These are phyloP conservation scores for Hemiscyllium ocellatum DNA, from an alignment of 2,113 vertebrate species.

Conservation along the genomic window DNA sequence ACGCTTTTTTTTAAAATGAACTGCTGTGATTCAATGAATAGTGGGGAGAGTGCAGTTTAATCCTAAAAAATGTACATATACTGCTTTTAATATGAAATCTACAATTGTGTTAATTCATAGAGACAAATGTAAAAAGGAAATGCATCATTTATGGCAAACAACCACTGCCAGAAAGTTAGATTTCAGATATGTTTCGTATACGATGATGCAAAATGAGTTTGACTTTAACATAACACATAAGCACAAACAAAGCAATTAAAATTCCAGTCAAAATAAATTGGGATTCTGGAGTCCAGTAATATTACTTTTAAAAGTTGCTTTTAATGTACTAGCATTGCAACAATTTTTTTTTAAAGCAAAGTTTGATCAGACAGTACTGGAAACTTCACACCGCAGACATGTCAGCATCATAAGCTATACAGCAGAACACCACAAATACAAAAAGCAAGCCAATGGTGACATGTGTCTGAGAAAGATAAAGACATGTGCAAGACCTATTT, in stretches of 20 bases:
- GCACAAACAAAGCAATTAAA: not conserved
- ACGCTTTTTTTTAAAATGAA: no score
- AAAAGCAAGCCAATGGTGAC: not conserved
- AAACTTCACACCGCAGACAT: conserved; percentile 15
- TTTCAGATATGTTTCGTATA: not conserved
- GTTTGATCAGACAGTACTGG: conserved; percentile 39
- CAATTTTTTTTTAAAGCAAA: not conserved
- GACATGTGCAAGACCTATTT: not conserved
- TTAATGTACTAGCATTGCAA: not conserved
- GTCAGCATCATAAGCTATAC: not conserved
- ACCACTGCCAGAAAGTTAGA: not conserved
- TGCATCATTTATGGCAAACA: not conserved
- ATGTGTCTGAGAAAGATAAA: conserved; percentile 28
- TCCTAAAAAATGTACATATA: not conserved
- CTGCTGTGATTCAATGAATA: no score
- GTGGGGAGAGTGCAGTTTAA: not conserved
- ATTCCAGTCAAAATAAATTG: not conserved
- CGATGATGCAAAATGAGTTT: not conserved
- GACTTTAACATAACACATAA: not conserved
- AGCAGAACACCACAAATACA: conserved; percentile 33
- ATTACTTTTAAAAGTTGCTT: not conserved
- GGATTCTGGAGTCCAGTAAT: not conserved
- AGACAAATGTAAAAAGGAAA: not conserved
- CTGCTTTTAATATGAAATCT: not conserved
- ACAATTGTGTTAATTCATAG: not conserved